Conservation (phyloP, 23 tunicate genomes). For the Diplosoma virens region DNA sequence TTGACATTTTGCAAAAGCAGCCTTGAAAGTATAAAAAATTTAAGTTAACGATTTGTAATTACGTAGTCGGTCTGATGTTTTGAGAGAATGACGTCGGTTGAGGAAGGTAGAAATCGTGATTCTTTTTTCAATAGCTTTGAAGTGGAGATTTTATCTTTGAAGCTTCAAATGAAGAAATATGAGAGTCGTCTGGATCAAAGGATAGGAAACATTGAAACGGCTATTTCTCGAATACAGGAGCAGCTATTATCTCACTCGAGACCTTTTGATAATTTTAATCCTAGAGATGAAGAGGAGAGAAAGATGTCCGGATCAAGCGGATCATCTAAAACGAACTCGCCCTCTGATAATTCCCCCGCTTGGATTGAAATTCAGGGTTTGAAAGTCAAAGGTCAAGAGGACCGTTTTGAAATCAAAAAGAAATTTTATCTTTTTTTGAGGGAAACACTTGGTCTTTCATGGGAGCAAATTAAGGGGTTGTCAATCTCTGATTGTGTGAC, state of each 20-base stretch:
- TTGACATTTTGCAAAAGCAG: no score
- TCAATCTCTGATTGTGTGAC: slow-evolving; percentile 10
- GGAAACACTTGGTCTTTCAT: slow-evolving; percentile 46
- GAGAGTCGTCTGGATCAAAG: slow-evolving; percentile 30
- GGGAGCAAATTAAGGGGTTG: slow-evolving; percentile 48
- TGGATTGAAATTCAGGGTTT: slow-evolving; percentile 2
- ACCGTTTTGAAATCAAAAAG: slow-evolving; percentile 9
- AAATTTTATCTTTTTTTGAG: slow-evolving; percentile 32
- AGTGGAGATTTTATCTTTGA: slow-evolving; percentile 28
- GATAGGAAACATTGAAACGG: slow-evolving; percentile 46
- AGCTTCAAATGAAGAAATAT: slow-evolving; percentile 10
- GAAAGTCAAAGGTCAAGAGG: not conserved
- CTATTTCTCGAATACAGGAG: slow-evolving; percentile 35
- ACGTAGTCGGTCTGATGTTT: no score
- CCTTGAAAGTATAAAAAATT: no score
- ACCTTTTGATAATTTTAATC: no score
- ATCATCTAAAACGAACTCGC: slow-evolving; percentile 2
- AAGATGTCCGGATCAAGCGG: not conserved
- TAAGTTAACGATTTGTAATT: no score
- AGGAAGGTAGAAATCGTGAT: no score
- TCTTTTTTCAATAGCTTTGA: slow-evolving; percentile 18
- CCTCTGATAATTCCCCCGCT: not conserved
- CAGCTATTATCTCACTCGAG: not conserved
- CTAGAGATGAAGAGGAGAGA: no score
- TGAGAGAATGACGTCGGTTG: no score